Conservation (phyloP, 23 tunicate species). For the Ascidia mentula region DNA sequence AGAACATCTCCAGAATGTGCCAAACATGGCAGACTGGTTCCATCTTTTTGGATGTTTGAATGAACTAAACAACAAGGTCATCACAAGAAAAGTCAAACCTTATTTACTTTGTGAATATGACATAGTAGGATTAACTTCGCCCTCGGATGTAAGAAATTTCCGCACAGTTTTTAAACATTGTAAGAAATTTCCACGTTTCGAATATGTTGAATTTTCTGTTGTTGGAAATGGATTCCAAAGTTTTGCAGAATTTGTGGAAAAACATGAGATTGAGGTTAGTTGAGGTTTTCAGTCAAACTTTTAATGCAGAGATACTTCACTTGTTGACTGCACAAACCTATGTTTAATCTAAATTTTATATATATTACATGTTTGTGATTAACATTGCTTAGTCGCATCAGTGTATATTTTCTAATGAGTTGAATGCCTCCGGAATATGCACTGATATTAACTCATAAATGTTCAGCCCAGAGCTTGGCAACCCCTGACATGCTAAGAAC, state of each 20-base stretch:
- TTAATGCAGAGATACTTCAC: too few relatives aligned
- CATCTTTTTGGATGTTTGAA: conserved; percentile 1
- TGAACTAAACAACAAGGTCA: not conserved
- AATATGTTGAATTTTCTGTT: not conserved
- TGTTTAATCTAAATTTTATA: too few relatives aligned
- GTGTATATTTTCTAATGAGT: too few relatives aligned
- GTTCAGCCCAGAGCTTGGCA: too few relatives aligned
- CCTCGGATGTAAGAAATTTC: not conserved
- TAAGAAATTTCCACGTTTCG: not conserved
- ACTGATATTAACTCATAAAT: too few relatives aligned
- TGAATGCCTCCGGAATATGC: too few relatives aligned
- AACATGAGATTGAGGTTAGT: not conserved
- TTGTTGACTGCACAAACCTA: too few relatives aligned
- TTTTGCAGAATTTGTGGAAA: not conserved
- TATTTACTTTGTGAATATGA: not conserved
- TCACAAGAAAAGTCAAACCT: not conserved
- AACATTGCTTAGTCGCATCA: too few relatives aligned
- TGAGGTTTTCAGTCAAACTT: too few relatives aligned
- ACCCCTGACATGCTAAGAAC: too few relatives aligned
- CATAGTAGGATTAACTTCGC: not conserved
- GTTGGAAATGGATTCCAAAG: not conserved
- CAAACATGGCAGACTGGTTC: not conserved
- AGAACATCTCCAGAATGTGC: not conserved
- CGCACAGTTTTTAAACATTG: not conserved
- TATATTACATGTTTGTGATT: too few relatives aligned